Evolutionary conservation across 2,888 invertebrate genomes (phyloP), one percentile per base, ranked within the genome.

Genomic region (Brachyptera risi): DNA sequence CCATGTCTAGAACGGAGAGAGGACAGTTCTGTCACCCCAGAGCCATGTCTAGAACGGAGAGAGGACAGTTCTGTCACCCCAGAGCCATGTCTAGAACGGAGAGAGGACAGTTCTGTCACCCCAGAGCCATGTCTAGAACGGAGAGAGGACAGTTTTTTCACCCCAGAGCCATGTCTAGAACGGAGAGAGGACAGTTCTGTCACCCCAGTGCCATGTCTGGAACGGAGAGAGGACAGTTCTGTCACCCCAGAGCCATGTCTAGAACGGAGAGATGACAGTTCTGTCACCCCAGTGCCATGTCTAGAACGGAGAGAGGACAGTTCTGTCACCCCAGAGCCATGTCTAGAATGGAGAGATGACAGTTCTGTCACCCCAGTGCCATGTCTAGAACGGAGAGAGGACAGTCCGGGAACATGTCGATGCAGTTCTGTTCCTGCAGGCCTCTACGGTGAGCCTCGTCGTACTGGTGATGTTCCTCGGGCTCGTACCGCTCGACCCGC

Each of bases 101-200:
- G 68, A 90, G 79, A 5, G 84, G 84, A 72, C 90, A 90, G 17
- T 74, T 75, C 62, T n/a, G n/a, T n/a, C n/a, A n/a, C n/a, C n/a
- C n/a, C n/a, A n/a, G n/a, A n/a, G n/a, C 87, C 73, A 87, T 73
- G 69, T 89, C 87, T 56, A 90, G 79, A 65, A 90, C 72, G 0
- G 90, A 90, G 68, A 90, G 79, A 5, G 84, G 84, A 72, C 90
- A 90, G 17, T 74, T n/a, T n/a, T n/a, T n/a, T n/a, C n/a, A n/a
- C n/a, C n/a, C n/a, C n/a, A n/a, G n/a, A n/a, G n/a, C 87, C 73
- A 87, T 73, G 69, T 89, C 87, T 56, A 90, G 79, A 65, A 90
- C 72, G 0, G 90, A 90, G 68, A 90, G 79, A 5, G 84, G 84
- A 72, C 90, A 90, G 17, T 74, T 75, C 62, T n/a, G n/a, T n/a